phyloP scores from a whole-genome alignment of 2,888 invertebrate genomes.

The Ecliptopera silaceata region DNA sequence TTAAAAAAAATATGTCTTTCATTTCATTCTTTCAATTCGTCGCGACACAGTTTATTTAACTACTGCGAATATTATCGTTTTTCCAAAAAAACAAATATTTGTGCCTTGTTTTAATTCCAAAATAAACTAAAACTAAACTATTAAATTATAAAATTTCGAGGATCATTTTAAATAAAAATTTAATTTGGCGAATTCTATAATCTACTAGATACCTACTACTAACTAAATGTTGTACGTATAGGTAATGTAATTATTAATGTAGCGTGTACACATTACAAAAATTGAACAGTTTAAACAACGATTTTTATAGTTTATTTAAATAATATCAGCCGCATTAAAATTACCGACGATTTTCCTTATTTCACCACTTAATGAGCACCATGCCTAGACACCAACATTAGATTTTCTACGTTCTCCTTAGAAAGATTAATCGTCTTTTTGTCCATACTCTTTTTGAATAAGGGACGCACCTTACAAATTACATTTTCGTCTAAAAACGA shows the following conservation, averaged over 20 bases:
- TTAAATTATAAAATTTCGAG: not conserved
- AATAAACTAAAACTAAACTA: not conserved
- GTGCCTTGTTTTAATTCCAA: too few species aligned
- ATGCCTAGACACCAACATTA: not conserved
- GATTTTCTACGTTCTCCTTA: not conserved
- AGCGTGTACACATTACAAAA: not conserved
- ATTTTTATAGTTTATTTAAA: not conserved
- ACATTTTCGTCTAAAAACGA: constrained; percentile 7
- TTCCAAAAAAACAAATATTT: too few species aligned
- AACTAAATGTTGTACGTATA: not conserved
- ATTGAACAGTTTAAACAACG: not conserved
- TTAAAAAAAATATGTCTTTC: constrained; percentile 37
- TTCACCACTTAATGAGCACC: not conserved
- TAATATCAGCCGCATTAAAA: not conserved
- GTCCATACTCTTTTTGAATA: not conserved
- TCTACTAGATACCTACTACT: too few species aligned
- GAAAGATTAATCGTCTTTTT: not conserved
- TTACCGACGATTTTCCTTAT: not conserved
- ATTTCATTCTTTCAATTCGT: too few species aligned
- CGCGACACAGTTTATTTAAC: too few species aligned
- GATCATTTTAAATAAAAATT: not conserved
- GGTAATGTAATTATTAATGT: not conserved
- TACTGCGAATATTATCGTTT: too few species aligned
- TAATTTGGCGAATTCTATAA: too few species aligned
- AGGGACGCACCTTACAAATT: not conserved